phyloP scores from a whole-genome alignment of 2,888 invertebrate genomes.

The Polymixis lichenea region DNA sequence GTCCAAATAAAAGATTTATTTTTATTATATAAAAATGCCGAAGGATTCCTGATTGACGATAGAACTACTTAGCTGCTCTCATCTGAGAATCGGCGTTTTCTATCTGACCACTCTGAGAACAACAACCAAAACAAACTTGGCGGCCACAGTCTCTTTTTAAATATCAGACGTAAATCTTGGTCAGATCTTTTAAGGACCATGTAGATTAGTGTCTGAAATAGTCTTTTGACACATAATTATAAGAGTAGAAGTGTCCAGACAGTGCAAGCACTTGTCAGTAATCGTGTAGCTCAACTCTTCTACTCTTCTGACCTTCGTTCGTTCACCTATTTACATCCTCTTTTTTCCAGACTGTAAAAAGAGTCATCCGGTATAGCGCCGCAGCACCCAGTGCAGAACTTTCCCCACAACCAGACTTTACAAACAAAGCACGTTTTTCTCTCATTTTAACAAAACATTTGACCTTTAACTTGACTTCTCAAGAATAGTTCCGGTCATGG shows the following conservation, averaged over 20 bases:
- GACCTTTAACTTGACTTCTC: constrained; percentile 24
- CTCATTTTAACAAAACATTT: background rate
- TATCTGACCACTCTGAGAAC: background rate
- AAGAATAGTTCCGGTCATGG: constrained; percentile 37
- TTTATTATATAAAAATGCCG: too few relatives aligned
- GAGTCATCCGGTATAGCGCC: background rate
- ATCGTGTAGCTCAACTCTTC: background rate
- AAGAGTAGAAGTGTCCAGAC: background rate
- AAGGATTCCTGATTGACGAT: background rate
- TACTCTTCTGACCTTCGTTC: too few relatives aligned
- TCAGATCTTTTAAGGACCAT: background rate
- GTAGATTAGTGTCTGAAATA: background rate
- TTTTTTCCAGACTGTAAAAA: too few relatives aligned
- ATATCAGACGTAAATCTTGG: background rate
- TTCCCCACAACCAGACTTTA: background rate
- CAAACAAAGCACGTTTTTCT: background rate
- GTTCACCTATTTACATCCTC: background rate
- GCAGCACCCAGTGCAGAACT: background rate
- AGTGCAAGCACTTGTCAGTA: too few relatives aligned
- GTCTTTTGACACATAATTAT: background rate
- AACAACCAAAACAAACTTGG: background rate
- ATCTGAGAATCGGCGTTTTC: background rate
- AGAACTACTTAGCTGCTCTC: background rate
- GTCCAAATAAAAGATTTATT: too few relatives aligned
- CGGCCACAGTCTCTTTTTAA: background rate